phyloP scores from a whole-genome alignment of 2,113 vertebrate genomes.

The Leucosticte australis region DNA sequence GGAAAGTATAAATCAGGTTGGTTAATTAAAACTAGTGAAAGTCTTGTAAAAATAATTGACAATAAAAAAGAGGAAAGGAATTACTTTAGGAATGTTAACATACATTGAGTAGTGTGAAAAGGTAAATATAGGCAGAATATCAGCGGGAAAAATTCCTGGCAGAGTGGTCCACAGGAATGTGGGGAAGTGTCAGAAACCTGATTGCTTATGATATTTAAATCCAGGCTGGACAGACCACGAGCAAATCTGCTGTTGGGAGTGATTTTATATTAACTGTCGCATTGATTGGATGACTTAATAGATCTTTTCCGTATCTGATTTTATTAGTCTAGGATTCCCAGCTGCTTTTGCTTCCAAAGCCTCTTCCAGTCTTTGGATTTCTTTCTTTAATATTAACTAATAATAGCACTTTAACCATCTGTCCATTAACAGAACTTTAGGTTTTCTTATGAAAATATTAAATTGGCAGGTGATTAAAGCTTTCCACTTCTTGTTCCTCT shows the following conservation, averaged over 20 bases:
- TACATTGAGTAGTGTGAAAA: not conserved
- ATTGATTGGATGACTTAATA: slow-evolving; percentile 20
- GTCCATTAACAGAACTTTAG: not conserved
- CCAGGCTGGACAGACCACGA: not conserved
- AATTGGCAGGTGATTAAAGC: slow-evolving; percentile 40
- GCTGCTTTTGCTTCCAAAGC: not conserved
- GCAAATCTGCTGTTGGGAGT: not conserved
- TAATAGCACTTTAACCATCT: not conserved
- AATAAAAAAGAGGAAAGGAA: slow-evolving; percentile 44
- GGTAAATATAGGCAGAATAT: slow-evolving; percentile 7
- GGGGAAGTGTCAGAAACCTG: slow-evolving; percentile 13
- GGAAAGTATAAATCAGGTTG: not conserved
- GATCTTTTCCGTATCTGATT: slow-evolving; percentile 2
- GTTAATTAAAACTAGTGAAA: slow-evolving; percentile 49
- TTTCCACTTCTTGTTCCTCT: not conserved
- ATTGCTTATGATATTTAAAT: not conserved
- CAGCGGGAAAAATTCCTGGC: not conserved
- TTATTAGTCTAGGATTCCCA: slow-evolving; percentile 14
- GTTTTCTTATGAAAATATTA: slow-evolving; percentile 45
- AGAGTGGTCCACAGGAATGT: not conserved
- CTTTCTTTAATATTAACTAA: slow-evolving; percentile 29
- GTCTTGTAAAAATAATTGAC: slow-evolving; percentile 45
- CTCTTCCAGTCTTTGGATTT: not conserved
- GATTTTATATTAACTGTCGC: not conserved
- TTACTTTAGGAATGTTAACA: slow-evolving; percentile 28